Evolutionary conservation across 1,140 invertebrate species (phyloP).

Genomic region (Zophobas morio): DNA sequence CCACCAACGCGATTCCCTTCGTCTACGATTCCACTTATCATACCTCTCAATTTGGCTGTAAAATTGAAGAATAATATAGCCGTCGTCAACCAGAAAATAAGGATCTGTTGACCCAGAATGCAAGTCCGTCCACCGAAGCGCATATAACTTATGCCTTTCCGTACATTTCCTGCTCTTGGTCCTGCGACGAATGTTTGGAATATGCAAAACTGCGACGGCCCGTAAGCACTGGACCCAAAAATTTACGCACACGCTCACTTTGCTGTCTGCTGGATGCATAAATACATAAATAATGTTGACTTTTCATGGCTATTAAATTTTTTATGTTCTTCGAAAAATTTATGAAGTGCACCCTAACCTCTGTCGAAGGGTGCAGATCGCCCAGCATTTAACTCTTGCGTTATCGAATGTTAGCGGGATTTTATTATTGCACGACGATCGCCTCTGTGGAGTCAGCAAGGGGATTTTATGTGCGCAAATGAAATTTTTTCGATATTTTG

Average conservation of each 20-base stretch:
- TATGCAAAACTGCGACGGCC: conserved; percentile 29
- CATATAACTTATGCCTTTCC: conserved; percentile 10
- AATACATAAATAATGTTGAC: conserved; percentile 34
- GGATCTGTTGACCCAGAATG: conserved; percentile 1
- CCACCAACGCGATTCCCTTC: no score
- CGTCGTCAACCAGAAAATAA: conserved; percentile 6
- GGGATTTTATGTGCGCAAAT: conserved; percentile 1
- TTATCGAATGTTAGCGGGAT: conserved; percentile 4
- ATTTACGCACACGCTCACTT: conserved; percentile 39
- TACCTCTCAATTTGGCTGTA: not conserved
- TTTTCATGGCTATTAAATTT: conserved; percentile 27
- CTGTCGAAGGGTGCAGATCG: not conserved
- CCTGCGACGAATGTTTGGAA: conserved; percentile 29
- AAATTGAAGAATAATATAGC: not conserved
- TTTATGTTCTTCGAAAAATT: not conserved
- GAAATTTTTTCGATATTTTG: conserved; percentile 7
- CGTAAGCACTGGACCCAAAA: conserved; percentile 32
- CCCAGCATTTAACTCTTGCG: not conserved
- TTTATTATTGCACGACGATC: not conserved
- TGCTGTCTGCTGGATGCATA: conserved; percentile 29
- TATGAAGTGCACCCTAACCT: not conserved
- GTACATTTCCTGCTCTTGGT: conserved; percentile 17
- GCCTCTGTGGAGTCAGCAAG: not conserved
- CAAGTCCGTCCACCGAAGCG: not conserved
- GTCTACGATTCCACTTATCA: no score